phyloP scores from a whole-genome alignment of 2,888 invertebrate genomes.

The Yponomeuta evonymella region DNA sequence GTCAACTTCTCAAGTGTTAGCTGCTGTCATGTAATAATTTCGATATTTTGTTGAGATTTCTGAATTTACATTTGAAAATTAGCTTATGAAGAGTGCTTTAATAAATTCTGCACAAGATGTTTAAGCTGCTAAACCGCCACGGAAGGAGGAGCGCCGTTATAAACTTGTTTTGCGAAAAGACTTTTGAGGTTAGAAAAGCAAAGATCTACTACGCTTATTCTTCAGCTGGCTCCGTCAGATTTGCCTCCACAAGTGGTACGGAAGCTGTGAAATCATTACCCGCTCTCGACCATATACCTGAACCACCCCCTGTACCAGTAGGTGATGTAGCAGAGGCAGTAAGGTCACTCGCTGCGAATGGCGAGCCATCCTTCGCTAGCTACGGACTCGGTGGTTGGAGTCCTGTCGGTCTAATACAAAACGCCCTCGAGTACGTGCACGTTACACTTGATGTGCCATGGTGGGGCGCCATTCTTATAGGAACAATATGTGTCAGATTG shows the following conservation, averaged over 20 bases:
- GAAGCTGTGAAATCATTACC: constrained; percentile 44
- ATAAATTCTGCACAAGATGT: constrained; percentile 41
- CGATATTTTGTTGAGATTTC: constrained; percentile 14
- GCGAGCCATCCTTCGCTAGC: constrained; percentile 87
- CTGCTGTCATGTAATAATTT: constrained; percentile 15
- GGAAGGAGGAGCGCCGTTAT: constrained; percentile 55
- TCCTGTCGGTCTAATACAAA: constrained; percentile 89
- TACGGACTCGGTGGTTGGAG: constrained; percentile 89
- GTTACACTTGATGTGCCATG: constrained; percentile 89
- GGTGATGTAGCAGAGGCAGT: constrained; percentile 50
- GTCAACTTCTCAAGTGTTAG: neutral
- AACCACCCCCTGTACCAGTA: constrained; percentile 62
- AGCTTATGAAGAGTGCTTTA: neutral
- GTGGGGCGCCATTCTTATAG: constrained; percentile 92
- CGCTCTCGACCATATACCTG: constrained; percentile 57
- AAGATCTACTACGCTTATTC: constrained; percentile 64
- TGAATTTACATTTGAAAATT: neutral
- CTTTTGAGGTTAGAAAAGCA: constrained; percentile 66
- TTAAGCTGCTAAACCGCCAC: constrained; percentile 59
- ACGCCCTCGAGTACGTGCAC: constrained; percentile 88
- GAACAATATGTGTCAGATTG: constrained; percentile 86
- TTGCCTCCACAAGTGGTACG: constrained; percentile 45
- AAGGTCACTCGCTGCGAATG: constrained; percentile 66
- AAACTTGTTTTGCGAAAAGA: constrained; percentile 54
- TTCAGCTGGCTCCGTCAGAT: constrained; percentile 52